A percentile compares a stretch with the other conserved stretches of the same genome.
These are phyloP conservation scores for Staurois parvus DNA, from an alignment of 2,797 vertebrate species.

Conservation along the genomic window DNA sequence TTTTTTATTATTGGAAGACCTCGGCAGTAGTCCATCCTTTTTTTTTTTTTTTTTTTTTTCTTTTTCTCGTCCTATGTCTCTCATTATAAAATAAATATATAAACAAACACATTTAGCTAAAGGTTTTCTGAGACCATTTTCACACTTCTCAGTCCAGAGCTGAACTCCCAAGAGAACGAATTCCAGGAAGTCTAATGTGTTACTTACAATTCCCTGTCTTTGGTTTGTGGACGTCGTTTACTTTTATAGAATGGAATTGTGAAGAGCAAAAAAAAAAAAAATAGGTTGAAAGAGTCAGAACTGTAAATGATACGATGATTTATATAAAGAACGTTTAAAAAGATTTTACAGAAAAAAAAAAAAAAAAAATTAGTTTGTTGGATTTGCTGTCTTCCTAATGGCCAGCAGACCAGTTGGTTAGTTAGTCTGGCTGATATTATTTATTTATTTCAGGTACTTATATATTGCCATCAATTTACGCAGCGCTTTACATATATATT, in stretches of 20 bases:
- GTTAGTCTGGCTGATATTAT: no score
- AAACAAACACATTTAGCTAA: constrained; percentile 11
- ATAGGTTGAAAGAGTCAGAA: background rate
- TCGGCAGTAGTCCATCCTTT: no score
- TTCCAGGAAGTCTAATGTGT: constrained; percentile 19
- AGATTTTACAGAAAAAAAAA: background rate
- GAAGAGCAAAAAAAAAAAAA: background rate
- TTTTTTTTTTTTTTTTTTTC: background rate
- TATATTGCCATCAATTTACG: no score
- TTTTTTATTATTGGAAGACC: no score
- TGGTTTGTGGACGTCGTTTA: background rate
- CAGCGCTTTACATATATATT: no score
- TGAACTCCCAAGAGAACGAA: background rate
- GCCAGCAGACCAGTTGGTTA: no score
- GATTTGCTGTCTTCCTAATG: no score
- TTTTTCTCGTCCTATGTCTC: background rate
- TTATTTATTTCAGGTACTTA: no score
- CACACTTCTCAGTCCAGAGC: constrained; percentile 10
- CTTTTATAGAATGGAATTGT: constrained; percentile 4
- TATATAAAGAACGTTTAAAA: background rate
- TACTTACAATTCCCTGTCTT: constrained; percentile 21
- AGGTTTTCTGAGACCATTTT: constrained; percentile 19
- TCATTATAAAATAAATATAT: background rate
- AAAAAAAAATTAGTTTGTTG: background rate
- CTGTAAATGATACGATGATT: background rate